Conservation (phyloP, 2,888 invertebrate genomes). For the Synanthedon andrenaeformis region DNA sequence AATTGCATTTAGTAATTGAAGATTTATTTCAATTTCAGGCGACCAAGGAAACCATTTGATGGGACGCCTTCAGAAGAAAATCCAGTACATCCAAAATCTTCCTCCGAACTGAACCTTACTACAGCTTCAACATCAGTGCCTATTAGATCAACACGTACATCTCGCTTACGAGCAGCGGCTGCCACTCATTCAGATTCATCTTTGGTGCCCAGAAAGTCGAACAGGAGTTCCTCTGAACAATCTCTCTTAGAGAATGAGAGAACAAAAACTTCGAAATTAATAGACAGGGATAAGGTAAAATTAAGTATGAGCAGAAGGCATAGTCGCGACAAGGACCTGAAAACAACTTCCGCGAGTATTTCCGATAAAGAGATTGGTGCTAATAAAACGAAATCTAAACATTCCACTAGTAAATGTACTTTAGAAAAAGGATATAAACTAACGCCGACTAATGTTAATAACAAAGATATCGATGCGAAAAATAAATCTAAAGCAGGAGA, state of each 20-base stretch:
- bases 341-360: conserved; percentile 30
- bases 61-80: conserved; percentile 42
- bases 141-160: conserved; percentile 79
- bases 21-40: conserved; percentile 38
- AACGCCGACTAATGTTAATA: conserved; percentile 53
- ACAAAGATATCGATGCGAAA: conserved; percentile 40
- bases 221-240: conserved; percentile 56
- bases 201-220: conserved; percentile 38
- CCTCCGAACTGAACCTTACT: conserved; percentile 58
- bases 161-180: conserved; percentile 77
- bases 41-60: conserved; percentile 34
- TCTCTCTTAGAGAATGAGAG: conserved; percentile 50
- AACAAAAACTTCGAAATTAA: conserved; percentile 43
- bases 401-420: conserved; percentile 62
- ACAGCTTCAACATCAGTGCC: conserved; percentile 57
- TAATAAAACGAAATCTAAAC: conserved; percentile 64
- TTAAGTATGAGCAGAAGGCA: conserved; percentile 30
- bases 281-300: conserved; percentile 54
- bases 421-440: conserved; percentile 62
- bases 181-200: conserved; percentile 43
- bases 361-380: conserved; percentile 59
- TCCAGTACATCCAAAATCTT: conserved; percentile 50
- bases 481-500: conserved; percentile 31
- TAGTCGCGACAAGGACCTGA: conserved; percentile 49
- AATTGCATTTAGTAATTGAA: no score